Percentiles rank a stretch among this genome's conserved stretches.
Conservation (phyloP, 2,888 invertebrate genomes). For the Cephus nigrinus region DNA sequence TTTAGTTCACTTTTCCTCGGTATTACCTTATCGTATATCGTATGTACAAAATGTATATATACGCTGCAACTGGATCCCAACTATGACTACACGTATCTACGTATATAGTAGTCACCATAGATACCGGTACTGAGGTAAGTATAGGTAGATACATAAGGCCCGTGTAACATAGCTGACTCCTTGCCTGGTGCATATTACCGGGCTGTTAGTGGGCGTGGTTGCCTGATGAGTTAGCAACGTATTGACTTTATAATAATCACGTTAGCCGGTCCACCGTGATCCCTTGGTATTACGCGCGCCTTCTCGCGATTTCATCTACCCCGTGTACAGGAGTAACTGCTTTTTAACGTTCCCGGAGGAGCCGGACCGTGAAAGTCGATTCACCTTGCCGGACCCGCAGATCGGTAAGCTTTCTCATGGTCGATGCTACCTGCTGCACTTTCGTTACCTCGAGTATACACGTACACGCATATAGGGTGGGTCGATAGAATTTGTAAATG, state of each 20-base stretch:
- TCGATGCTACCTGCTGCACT: too few relatives aligned
- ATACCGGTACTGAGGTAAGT: background rate
- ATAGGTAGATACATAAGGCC: background rate
- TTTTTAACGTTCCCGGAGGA: too few relatives aligned
- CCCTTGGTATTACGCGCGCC: constrained; percentile 54
- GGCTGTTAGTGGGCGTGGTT: constrained; percentile 66
- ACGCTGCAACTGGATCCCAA: too few relatives aligned
- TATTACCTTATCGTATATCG: too few relatives aligned
- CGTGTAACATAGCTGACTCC: constrained; percentile 59
- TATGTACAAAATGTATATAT: too few relatives aligned
- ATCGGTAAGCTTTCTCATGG: background rate
- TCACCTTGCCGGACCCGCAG: background rate
- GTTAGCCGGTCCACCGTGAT: constrained; percentile 58
- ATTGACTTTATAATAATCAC: constrained; percentile 67
- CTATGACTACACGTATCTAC: too few relatives aligned
- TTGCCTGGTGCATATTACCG: constrained; percentile 63
- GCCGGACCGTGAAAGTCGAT: too few relatives aligned
- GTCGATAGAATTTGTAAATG: too few relatives aligned
- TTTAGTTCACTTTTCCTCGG: too few relatives aligned
- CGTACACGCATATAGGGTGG: too few relatives aligned
- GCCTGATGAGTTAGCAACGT: constrained; percentile 67
- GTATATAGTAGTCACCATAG: background rate
- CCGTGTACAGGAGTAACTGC: constrained; percentile 38
- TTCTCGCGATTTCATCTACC: constrained; percentile 50
- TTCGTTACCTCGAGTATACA: too few relatives aligned